Percentiles rank a stretch among this genome's conserved stretches.
These are phyloP conservation scores for Ailurus styani DNA, from an alignment of 2,113 vertebrate species.

Conservation along the genomic window DNA sequence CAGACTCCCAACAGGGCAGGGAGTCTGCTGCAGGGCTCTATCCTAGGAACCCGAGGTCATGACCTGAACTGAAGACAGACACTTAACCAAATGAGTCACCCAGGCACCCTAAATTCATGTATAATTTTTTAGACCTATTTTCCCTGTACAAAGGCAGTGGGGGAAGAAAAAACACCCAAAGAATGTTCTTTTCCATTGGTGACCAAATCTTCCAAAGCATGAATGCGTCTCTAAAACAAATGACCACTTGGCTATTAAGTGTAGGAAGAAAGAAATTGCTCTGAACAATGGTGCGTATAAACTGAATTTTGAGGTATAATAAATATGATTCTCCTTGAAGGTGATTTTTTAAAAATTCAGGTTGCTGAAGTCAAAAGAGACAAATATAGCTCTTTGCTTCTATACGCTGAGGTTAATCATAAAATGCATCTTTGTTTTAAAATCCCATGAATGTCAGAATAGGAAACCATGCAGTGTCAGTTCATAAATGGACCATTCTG, in stretches of 20 bases:
- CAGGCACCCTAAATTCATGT: background rate
- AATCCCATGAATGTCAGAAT: constrained; percentile 71
- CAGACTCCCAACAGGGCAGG: background rate
- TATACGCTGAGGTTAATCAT: constrained; percentile 65
- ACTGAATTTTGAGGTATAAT: constrained; percentile 58
- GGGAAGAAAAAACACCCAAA: background rate
- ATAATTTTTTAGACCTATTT: constrained; percentile 33
- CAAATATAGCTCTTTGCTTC: constrained; percentile 65
- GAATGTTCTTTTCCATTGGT: constrained; percentile 31
- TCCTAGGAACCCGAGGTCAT: background rate
- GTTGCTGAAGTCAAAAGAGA: constrained; percentile 58
- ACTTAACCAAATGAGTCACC: background rate
- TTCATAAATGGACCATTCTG: constrained; percentile 63
- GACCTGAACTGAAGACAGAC: background rate
- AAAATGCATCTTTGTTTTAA: constrained; percentile 72
- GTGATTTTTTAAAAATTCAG: constrained; percentile 69
- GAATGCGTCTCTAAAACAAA: constrained; percentile 41
- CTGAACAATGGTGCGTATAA: constrained; percentile 41
- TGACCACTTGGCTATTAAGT: constrained; percentile 41
- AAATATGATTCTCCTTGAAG: constrained; percentile 67
- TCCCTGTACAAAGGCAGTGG: background rate
- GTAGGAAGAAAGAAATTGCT: constrained; percentile 16
- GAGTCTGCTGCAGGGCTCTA: background rate
- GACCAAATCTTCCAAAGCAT: constrained; percentile 25
- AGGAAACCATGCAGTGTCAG: constrained; percentile 63